phyloP scores from a whole-genome alignment of 2,797 vertebrate species.

The Brachyrhaphis roseni region DNA sequence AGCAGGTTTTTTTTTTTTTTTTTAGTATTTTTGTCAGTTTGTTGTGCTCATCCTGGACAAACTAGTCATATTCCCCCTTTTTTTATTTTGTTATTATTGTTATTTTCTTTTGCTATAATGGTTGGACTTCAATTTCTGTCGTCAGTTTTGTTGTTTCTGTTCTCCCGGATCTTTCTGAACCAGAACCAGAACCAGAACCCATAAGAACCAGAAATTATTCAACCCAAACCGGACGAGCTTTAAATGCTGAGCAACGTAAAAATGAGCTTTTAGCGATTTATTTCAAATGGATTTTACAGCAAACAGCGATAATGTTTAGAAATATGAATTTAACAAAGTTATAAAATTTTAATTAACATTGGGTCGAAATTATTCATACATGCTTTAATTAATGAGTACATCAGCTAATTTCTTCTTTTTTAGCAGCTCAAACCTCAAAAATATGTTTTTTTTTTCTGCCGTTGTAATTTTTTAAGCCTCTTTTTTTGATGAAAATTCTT shows the following conservation, averaged over 20 bases:
- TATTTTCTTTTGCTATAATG: slow-evolving; percentile 62
- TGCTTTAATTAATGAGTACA: neutral
- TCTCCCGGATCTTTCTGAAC: slow-evolving; percentile 62
- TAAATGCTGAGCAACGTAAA: neutral
- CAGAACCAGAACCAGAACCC: neutral
- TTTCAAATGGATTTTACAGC: neutral
- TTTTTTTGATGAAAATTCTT: neutral
- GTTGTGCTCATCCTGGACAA: slow-evolving; percentile 82
- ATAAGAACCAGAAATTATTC: slow-evolving; percentile 20
- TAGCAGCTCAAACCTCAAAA: neutral
- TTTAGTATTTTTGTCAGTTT: slow-evolving; percentile 75
- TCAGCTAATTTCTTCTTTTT: neutral
- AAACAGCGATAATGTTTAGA: neutral
- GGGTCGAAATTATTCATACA: neutral
- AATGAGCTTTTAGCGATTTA: neutral
- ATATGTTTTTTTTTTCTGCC: neutral
- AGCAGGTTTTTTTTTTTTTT: slow-evolving; percentile 78
- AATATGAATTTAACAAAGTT: neutral
- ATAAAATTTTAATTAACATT: neutral
- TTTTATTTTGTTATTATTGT: slow-evolving; percentile 41
- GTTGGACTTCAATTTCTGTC: slow-evolving; percentile 67
- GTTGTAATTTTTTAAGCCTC: neutral
- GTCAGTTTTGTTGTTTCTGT: slow-evolving; percentile 69
- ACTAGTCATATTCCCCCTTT: slow-evolving; percentile 56
- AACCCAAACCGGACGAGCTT: slow-evolving; percentile 7